Conservation (phyloP, 2,888 invertebrate genomes). For the Amiota minor region DNA sequence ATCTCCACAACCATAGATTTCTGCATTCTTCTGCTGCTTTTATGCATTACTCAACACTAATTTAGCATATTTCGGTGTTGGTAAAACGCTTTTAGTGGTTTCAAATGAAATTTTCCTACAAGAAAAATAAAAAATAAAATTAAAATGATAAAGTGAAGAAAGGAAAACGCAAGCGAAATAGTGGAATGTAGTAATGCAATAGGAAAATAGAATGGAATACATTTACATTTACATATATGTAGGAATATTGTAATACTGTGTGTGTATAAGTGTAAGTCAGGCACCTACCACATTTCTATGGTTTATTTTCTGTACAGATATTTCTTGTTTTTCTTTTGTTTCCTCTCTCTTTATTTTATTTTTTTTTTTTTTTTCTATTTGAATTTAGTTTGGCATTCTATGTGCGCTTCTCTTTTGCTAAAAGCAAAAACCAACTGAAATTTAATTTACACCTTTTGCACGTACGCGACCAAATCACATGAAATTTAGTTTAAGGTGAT, state of each 20-base stretch:
- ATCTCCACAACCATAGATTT: too few relatives aligned
- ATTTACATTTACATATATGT: background rate
- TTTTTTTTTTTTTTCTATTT: background rate
- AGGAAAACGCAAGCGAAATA: background rate
- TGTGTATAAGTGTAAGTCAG: background rate
- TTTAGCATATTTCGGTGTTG: slow-evolving; percentile 19
- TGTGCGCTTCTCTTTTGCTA: slow-evolving; percentile 35
- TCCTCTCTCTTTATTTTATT: background rate
- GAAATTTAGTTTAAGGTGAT: background rate
- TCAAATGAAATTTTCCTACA: background rate
- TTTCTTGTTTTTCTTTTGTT: background rate
- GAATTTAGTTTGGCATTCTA: slow-evolving; percentile 52
- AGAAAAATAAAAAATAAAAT: background rate
- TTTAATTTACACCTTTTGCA: slow-evolving; percentile 65
- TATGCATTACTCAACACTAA: slow-evolving; percentile 23
- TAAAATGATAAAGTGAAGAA: background rate
- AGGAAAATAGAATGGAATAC: background rate
- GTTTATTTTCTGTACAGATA: too few relatives aligned
- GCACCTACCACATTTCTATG: background rate
- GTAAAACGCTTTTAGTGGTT: slow-evolving; percentile 3
- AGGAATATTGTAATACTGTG: background rate
- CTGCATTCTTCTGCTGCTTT: background rate
- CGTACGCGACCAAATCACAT: slow-evolving; percentile 52
- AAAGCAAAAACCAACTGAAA: slow-evolving; percentile 45
- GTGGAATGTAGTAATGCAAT: background rate